phyloP scores from a whole-genome alignment of 2,888 invertebrate genomes.

The Epirrhoe alternata region DNA sequence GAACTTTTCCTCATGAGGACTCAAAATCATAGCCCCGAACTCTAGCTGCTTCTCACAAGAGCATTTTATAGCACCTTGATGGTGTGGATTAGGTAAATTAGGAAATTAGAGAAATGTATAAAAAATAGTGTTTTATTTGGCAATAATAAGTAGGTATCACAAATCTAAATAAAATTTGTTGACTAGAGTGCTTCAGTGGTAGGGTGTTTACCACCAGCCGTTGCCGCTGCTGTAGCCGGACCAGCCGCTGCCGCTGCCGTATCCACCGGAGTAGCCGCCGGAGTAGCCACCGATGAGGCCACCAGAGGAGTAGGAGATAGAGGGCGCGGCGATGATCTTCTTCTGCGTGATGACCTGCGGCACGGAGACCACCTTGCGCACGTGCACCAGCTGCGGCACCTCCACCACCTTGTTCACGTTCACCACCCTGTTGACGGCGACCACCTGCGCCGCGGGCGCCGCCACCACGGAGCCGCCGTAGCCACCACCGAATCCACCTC shows the following conservation, averaged over 20 bases:
- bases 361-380: constrained; percentile 47
- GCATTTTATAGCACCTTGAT: no score
- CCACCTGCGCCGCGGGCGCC: constrained; percentile 48
- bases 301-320: constrained; percentile 35
- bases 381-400: constrained; percentile 52
- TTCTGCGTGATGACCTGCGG: constrained; percentile 46
- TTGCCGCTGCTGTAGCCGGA: constrained; percentile 25
- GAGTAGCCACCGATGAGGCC: constrained; percentile 21
- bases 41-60: no score
- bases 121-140: background rate
- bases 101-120: no score
- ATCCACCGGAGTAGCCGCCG: constrained; percentile 29
- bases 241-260: constrained; percentile 27
- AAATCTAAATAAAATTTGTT: constrained; percentile 8
- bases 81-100: no score
- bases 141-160: background rate
- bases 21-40: no score
- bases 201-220: constrained; percentile 46
- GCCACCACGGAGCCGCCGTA: constrained; percentile 31
- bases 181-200: constrained; percentile 27
- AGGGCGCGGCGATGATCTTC: constrained; percentile 44
- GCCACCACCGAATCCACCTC: constrained; percentile 34
- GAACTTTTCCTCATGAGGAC: no score
- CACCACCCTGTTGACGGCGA: constrained; percentile 56
- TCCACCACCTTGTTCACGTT: constrained; percentile 55